A percentile compares a stretch with the other conserved stretches of the same genome.
phyloP scores from a whole-genome alignment of 2,113 vertebrate genomes.

The Oreochromis tanganicae region DNA sequence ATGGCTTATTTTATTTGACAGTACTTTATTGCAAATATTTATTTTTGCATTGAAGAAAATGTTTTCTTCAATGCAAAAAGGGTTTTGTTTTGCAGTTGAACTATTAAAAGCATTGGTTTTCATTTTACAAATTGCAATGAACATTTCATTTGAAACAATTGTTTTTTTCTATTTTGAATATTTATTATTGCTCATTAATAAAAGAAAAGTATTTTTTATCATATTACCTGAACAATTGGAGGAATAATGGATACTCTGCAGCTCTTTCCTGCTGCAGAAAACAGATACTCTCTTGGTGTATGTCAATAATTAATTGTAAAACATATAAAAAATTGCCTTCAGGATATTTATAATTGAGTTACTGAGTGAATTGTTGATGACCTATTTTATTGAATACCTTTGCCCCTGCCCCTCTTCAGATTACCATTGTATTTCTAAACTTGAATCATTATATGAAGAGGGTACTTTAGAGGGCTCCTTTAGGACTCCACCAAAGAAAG shows the following conservation, averaged over 20 bases:
- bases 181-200: too few relatives aligned
- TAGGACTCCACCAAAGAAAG: neutral
- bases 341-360: neutral
- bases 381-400: neutral
- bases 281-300: neutral
- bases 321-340: neutral
- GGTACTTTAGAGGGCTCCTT: neutral
- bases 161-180: too few relatives aligned
- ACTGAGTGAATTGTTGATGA: neutral
- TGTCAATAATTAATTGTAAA: neutral
- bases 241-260: neutral
- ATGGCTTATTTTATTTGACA: too few relatives aligned
- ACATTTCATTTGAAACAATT: too few relatives aligned
- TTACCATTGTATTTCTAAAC: neutral
- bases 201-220: too few relatives aligned
- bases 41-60: too few relatives aligned
- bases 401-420: neutral
- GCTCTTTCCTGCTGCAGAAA: neutral
- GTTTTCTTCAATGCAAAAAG: too few relatives aligned
- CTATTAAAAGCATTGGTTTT: too few relatives aligned
- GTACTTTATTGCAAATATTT: too few relatives aligned
- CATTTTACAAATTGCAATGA: too few relatives aligned
- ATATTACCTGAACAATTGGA: neutral
- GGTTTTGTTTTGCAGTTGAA: too few relatives aligned
- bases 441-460: neutral